Evolutionary conservation across 2,113 vertebrate genomes (phyloP), one percentile per base, ranked within the genome.

Genomic region (Rissa tridactyla): DNA sequence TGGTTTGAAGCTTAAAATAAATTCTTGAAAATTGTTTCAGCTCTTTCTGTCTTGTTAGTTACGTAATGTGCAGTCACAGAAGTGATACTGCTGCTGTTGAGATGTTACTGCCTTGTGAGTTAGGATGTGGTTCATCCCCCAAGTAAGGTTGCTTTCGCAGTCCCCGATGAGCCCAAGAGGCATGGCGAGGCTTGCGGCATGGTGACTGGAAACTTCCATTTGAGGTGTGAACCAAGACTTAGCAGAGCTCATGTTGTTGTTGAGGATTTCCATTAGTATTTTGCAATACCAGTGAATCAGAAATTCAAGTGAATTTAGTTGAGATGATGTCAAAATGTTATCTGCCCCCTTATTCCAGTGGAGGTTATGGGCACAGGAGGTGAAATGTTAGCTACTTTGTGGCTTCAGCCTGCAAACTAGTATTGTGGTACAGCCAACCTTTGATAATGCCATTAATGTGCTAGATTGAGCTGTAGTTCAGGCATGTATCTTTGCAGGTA

Each of bases 81-180:
- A 88, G 25, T 4, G 8, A 4, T 27, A 0, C 15, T 61, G 9
- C 27, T 62, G 86, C 46, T 82, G 70, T 7, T 34, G 84, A 32
- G n/a, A 2, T 23, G 32, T 52, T 46, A 7, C 44, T 10, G 2
- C 5, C 26, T 10, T 14, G 6, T 66, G n/a, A 34, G 54, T 27
- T 46, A 34, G 78, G 65, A 68, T 95, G 95, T 94, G 94, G 70
- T 68, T 92, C 23, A 9, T 4, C 57, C 47, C 27, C 4, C 4
- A 5, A 16, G 26, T 10, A 6, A 34, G 57, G n/a, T n/a, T 55
- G 40, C 46, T 57, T 76, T 64, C 4, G 2, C 14, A 17, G 73
- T 36, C 21, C 17, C 38, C 0, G 0, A 5, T 51, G 15, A 51
- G 62, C 13, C 15, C 0, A 0, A 76, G 57, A 46, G 46, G 27